Percentiles rank a stretch among this genome's conserved stretches.
Conservation (phyloP, 2,797 vertebrate genomes). For the Pangasius macronema region DNA sequence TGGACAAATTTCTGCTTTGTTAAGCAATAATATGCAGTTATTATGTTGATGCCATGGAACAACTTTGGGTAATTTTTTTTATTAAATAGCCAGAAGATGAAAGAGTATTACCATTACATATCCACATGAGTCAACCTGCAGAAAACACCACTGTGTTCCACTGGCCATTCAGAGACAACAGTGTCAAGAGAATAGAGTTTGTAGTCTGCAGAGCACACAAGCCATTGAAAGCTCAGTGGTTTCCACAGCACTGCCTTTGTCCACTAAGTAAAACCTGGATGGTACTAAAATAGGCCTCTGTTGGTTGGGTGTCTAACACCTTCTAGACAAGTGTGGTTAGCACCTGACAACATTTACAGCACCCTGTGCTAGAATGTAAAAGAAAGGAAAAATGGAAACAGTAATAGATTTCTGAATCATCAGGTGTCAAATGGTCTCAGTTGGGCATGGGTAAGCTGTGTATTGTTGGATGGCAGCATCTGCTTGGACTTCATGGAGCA, state of each 20-base stretch:
- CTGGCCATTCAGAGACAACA: conserved; percentile 43
- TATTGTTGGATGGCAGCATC: conserved; percentile 28
- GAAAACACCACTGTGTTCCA: conserved; percentile 51
- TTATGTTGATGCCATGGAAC: not conserved
- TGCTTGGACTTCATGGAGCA: conserved; percentile 30
- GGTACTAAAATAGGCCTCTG: conserved; percentile 48
- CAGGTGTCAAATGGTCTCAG: conserved; percentile 37
- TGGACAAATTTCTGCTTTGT: not conserved
- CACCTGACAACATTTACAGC: conserved; percentile 41
- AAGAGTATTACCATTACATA: not conserved
- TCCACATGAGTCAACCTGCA: conserved; percentile 19
- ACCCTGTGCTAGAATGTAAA: conserved; percentile 52
- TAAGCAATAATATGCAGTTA: not conserved
- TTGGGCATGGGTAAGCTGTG: conserved; percentile 39
- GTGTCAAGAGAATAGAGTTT: conserved; percentile 54
- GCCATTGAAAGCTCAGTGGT: conserved; percentile 52
- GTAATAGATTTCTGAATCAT: conserved; percentile 46
- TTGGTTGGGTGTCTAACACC: conserved; percentile 29
- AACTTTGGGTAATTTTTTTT: not conserved
- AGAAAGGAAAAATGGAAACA: conserved; percentile 44
- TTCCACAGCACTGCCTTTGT: conserved; percentile 54
- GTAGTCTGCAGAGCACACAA: conserved; percentile 53
- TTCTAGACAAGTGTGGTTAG: conserved; percentile 45
- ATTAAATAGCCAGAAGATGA: not conserved
- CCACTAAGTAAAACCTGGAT: conserved; percentile 57